phyloP scores from a whole-genome alignment of 2,797 vertebrate genomes.

The Menidia menidia region DNA sequence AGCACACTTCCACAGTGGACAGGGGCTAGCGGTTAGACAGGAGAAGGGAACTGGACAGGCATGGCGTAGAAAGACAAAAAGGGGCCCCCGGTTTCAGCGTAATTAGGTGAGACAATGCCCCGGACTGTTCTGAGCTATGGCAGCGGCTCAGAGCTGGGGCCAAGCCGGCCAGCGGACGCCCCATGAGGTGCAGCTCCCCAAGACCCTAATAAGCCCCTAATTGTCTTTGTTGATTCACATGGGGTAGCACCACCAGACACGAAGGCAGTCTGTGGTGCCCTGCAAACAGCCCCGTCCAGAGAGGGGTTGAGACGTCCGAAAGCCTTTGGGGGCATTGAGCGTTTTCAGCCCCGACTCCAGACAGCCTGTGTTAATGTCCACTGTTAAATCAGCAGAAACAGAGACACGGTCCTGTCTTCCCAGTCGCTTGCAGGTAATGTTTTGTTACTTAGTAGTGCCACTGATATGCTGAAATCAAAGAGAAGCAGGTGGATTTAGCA shows the following conservation, averaged over 20 bases:
- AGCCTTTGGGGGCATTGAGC: conserved; percentile 34
- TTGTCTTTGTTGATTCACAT: conserved; percentile 89
- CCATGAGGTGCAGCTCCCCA: conserved; percentile 84
- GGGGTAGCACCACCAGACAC: conserved; percentile 66
- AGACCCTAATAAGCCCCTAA: conserved; percentile 93
- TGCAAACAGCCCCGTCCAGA: conserved; percentile 53
- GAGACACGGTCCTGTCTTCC: neutral
- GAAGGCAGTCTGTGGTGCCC: conserved; percentile 66
- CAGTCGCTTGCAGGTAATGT: neutral
- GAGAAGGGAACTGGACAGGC: conserved; percentile 92
- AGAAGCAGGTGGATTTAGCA: neutral
- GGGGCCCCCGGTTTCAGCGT: conserved; percentile 85
- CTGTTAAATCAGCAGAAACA: no score
- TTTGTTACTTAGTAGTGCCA: neutral
- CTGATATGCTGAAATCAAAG: neutral
- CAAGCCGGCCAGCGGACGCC: conserved; percentile 85
- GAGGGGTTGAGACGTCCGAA: conserved; percentile 39
- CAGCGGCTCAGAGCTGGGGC: conserved; percentile 86
- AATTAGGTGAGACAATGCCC: conserved; percentile 97
- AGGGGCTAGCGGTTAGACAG: conserved; percentile 86
- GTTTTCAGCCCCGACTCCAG: conserved; percentile 48
- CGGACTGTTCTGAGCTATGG: conserved; percentile 92
- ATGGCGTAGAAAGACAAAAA: conserved; percentile 91
- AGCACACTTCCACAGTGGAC: conserved; percentile 91
- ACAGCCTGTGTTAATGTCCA: conserved; percentile 40